A percentile compares a stretch with the other conserved stretches of the same genome.
These are phyloP conservation scores for Theristicus caerulescens DNA, from an alignment of 2,113 vertebrate genomes.

Conservation along the genomic window DNA sequence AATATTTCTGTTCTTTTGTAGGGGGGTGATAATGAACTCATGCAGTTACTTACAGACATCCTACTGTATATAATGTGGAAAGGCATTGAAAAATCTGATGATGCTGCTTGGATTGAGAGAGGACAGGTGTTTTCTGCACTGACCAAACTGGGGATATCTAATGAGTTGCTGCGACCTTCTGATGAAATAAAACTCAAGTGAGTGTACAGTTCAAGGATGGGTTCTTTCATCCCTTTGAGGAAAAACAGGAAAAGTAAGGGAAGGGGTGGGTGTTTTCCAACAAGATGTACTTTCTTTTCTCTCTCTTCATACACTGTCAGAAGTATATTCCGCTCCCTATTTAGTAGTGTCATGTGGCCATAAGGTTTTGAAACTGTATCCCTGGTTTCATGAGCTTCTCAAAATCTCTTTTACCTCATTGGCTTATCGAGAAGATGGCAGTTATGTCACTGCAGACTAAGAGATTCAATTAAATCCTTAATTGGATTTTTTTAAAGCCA, in stretches of 20 bases:
- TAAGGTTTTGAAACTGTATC: not conserved
- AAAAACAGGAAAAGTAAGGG: not conserved
- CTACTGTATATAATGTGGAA: constrained; percentile 91
- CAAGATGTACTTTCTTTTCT: not conserved
- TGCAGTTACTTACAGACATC: constrained; percentile 86
- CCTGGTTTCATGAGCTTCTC: not conserved
- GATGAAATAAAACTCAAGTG: constrained; percentile 94
- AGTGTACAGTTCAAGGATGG: constrained; percentile 20
- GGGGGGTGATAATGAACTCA: constrained; percentile 87
- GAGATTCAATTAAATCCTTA: constrained; percentile 37
- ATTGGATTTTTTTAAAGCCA: constrained; percentile 25
- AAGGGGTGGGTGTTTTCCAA: not conserved
- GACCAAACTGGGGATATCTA: constrained; percentile 87
- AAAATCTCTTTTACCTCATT: not conserved
- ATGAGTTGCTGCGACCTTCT: constrained; percentile 87
- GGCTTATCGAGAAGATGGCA: not conserved
- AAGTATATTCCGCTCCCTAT: not conserved
- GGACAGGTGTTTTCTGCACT: constrained; percentile 97
- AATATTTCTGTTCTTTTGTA: constrained; percentile 52
- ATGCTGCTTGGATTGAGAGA: constrained; percentile 89
- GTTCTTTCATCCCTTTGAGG: not conserved
- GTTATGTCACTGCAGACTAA: not conserved
- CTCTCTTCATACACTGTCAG: not conserved
- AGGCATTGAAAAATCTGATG: constrained; percentile 92
- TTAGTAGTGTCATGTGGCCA: not conserved